phyloP scores from a whole-genome alignment of 2,888 invertebrate species.

The Eurytoma adleriae region DNA sequence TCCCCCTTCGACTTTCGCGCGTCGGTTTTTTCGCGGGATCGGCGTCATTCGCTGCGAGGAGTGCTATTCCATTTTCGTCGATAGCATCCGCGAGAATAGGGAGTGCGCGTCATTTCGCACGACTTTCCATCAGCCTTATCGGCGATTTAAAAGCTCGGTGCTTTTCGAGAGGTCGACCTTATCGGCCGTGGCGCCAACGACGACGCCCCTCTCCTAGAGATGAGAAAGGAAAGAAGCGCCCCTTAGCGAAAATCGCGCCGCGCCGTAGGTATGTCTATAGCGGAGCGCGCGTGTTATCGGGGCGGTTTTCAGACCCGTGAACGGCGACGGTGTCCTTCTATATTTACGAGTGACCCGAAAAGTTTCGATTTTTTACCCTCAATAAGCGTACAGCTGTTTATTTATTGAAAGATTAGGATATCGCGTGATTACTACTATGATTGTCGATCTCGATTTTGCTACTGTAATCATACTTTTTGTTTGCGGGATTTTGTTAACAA shows the following conservation, averaged over 20 bases:
- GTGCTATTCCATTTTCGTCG: constrained; percentile 45
- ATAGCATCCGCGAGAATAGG: constrained; percentile 43
- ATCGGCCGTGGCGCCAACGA: constrained; percentile 2
- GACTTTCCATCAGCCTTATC: constrained; percentile 56
- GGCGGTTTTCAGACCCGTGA: constrained; percentile 23
- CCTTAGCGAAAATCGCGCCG: not conserved
- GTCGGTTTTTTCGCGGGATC: not conserved
- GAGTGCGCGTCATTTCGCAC: constrained; percentile 37
- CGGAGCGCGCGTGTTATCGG: constrained; percentile 21
- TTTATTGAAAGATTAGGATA: too few species aligned
- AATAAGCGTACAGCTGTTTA: too few species aligned
- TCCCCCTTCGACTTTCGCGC: not conserved
- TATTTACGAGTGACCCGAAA: constrained; percentile 28
- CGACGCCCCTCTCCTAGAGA: not conserved
- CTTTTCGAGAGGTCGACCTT: constrained; percentile 27
- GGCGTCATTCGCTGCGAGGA: not conserved
- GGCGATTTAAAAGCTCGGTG: constrained; percentile 31
- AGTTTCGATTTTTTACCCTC: constrained; percentile 21
- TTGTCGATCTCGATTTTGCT: too few species aligned
- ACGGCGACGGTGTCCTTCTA: constrained; percentile 3
- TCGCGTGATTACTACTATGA: too few species aligned
- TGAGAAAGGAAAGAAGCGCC: constrained; percentile 8
- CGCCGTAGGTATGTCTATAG: not conserved
- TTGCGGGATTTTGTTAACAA: too few species aligned
- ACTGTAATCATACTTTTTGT: too few species aligned